A percentile compares a stretch with the other conserved stretches of the same genome.
Conservation (phyloP, 2,888 invertebrate species). For the Temnothorax unifasciatus region DNA sequence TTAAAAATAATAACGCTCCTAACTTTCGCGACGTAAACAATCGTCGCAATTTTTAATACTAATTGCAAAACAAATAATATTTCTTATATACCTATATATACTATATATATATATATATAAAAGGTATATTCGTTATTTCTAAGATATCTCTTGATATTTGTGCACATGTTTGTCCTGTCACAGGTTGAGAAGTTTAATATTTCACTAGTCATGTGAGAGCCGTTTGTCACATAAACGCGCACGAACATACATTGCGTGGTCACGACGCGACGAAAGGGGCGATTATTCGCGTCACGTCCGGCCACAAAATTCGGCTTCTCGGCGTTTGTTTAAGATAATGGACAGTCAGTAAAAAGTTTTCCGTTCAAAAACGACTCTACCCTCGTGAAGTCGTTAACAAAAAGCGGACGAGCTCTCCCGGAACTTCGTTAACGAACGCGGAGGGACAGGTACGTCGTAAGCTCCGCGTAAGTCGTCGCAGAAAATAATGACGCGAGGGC, state of each 20-base stretch:
- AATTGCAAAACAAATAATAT: neutral
- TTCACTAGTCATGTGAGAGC: conserved; percentile 9
- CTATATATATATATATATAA: too few relatives aligned
- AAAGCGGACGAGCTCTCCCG: conserved; percentile 68
- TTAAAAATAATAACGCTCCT: neutral
- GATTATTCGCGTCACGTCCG: conserved; percentile 68
- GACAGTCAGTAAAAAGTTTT: conserved; percentile 62
- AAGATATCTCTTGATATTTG: neutral
- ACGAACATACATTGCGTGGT: conserved; percentile 12
- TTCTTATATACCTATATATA: neutral
- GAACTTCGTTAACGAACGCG: conserved; percentile 75
- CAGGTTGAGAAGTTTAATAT: conserved; percentile 18
- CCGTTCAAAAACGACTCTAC: conserved; percentile 65
- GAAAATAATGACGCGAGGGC: conserved; percentile 72
- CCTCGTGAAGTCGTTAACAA: conserved; percentile 72
- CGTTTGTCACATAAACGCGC: conserved; percentile 40
- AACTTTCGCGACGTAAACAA: neutral
- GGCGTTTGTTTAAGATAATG: conserved; percentile 63
- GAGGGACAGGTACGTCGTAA: conserved; percentile 70
- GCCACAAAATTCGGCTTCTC: conserved; percentile 37
- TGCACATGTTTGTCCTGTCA: neutral
- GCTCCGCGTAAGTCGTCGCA: conserved; percentile 66
- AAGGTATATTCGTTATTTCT: neutral
- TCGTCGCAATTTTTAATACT: neutral
- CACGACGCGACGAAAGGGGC: conserved; percentile 17